phyloP scores from a whole-genome alignment of 2,888 invertebrate genomes.

The Caenorhabditis becei region DNA sequence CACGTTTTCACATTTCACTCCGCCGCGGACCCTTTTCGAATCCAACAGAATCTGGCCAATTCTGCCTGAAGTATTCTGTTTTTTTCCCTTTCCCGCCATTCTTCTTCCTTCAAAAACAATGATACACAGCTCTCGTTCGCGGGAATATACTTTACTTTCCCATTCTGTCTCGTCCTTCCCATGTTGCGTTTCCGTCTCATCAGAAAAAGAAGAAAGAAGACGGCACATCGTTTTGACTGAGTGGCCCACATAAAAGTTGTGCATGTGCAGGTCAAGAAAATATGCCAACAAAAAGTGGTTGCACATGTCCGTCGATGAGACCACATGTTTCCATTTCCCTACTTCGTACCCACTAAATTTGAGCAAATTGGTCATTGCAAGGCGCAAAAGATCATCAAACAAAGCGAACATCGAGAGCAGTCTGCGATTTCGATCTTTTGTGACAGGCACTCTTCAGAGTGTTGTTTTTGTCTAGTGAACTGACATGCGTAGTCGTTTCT shows the following conservation, averaged over 20 bases:
- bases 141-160: neutral
- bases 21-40: too few relatives aligned
- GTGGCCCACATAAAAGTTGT: slow-evolving; percentile 46
- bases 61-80: neutral
- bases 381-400: slow-evolving; percentile 30
- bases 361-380: slow-evolving; percentile 2
- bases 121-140: neutral
- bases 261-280: slow-evolving; percentile 53
- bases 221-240: slow-evolving; percentile 39
- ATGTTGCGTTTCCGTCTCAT: slow-evolving; percentile 19
- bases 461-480: slow-evolving; percentile 3
- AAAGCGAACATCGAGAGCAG: slow-evolving; percentile 17
- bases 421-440: slow-evolving; percentile 4
- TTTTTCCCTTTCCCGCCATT: too few relatives aligned
- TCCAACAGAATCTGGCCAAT: neutral
- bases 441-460: neutral
- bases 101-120: neutral
- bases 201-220: slow-evolving; percentile 24
- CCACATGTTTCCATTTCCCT: slow-evolving; percentile 44
- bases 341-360: slow-evolving; percentile 3
- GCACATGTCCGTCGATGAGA: slow-evolving; percentile 24
- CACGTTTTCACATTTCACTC: neutral
- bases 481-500: slow-evolving; percentile 1
- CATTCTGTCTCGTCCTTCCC: neutral
- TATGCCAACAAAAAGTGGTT: slow-evolving; percentile 40